These are phyloP conservation scores for Orthonyx spaldingii DNA, from an alignment of 2,113 vertebrate species.

Conservation along the genomic window DNA sequence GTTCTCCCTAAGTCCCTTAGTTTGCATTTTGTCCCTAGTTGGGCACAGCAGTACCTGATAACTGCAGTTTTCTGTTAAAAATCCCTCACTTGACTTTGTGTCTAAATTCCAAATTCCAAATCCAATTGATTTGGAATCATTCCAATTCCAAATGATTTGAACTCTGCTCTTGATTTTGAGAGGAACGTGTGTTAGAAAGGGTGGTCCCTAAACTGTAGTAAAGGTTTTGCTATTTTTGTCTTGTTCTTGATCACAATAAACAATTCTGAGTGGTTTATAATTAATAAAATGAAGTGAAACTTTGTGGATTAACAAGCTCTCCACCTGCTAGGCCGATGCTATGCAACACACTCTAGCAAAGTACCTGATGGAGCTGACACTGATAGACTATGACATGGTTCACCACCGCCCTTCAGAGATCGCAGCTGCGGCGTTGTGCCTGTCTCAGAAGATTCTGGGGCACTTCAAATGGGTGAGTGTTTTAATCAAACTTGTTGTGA, in stretches of 20 bases:
- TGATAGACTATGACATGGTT: conserved; percentile 92
- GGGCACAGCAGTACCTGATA: neutral
- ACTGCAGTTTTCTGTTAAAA: neutral
- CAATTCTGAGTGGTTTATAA: neutral
- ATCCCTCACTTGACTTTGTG: neutral
- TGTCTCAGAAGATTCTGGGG: conserved; percentile 84
- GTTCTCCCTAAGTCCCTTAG: neutral
- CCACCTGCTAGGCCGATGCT: conserved; percentile 75
- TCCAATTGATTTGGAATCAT: too few species aligned
- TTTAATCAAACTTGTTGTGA: neutral
- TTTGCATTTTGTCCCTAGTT: too few species aligned
- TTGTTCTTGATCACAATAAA: neutral
- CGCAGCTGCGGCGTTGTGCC: conserved; percentile 84
- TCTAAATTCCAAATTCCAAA: too few species aligned
- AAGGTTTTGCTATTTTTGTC: neutral
- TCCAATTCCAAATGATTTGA: too few species aligned
- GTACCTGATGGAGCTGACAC: conserved; percentile 91
- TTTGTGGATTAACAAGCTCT: neutral
- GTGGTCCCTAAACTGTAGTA: neutral
- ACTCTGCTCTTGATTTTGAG: neutral
- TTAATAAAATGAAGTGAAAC: neutral
- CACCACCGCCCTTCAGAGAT: conserved; percentile 87
- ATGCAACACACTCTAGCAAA: conserved; percentile 89
- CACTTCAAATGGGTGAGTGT: conserved; percentile 82
- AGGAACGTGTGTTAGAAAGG: neutral